These are phyloP conservation scores for Hoplostethus atlanticus DNA, from an alignment of 2,797 vertebrate species.

Conservation along the genomic window DNA sequence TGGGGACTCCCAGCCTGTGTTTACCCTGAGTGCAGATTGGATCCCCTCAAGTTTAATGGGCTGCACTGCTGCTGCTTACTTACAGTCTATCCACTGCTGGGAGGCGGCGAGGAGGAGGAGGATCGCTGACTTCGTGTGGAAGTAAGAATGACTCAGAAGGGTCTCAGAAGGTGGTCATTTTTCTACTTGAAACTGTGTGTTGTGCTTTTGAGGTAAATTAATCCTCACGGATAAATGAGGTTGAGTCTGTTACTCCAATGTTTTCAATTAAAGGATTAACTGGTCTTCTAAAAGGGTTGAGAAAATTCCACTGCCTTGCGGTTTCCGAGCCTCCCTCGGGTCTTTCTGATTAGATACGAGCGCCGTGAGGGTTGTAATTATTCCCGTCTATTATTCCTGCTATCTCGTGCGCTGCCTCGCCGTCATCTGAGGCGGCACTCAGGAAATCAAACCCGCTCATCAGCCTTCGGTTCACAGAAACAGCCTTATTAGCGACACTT, in stretches of 20 bases:
- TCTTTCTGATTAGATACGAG: conserved; percentile 20
- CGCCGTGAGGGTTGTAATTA: conserved; percentile 31
- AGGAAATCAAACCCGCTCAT: conserved; percentile 18
- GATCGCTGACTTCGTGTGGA: not conserved
- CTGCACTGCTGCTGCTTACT: conserved; percentile 43
- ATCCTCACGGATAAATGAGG: conserved; percentile 25
- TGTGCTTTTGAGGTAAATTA: conserved; percentile 37
- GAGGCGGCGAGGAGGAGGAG: conserved; percentile 2
- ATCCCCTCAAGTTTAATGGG: conserved; percentile 66
- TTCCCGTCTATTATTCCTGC: conserved; percentile 3
- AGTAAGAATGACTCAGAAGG: not conserved
- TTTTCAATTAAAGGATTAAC: no score
- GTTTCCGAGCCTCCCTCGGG: not conserved
- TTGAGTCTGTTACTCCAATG: conserved; percentile 8
- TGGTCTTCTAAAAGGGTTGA: no score
- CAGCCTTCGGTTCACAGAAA: not conserved
- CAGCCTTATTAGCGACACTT: not conserved
- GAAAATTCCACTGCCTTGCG: no score
- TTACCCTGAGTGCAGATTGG: conserved; percentile 64
- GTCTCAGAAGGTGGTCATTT: not conserved
- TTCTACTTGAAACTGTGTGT: conserved; percentile 2
- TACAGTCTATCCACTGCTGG: conserved; percentile 27
- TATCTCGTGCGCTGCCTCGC: conserved; percentile 24
- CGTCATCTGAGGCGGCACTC: conserved; percentile 20
- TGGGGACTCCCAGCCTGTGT: conserved; percentile 67